Percentiles rank a stretch among this genome's conserved stretches.
These are phyloP conservation scores for Chironomus tentans DNA, from an alignment of 2,888 invertebrate species.

Conservation along the genomic window DNA sequence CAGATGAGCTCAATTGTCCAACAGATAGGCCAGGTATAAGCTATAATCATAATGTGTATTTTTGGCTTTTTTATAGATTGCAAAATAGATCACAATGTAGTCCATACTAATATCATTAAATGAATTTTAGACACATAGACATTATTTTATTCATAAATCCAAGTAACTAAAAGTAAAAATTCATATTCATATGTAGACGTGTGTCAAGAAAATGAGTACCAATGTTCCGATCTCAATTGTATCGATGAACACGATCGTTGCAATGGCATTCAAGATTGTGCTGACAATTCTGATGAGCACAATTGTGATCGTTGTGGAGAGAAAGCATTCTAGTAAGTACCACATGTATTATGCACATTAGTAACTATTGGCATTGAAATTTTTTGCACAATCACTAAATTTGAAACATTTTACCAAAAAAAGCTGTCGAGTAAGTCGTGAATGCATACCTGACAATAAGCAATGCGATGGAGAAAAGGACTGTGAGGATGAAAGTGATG, in stretches of 20 bases:
- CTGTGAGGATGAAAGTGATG: conserved; percentile 47
- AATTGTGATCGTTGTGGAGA: conserved; percentile 43
- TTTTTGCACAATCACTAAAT: background rate
- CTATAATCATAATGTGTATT: background rate
- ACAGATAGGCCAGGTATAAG: background rate
- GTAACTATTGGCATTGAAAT: background rate
- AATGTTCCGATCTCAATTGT: conserved; percentile 54
- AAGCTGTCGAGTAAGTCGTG: conserved; percentile 17
- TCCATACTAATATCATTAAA: background rate
- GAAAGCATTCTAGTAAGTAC: conserved; percentile 19
- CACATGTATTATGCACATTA: background rate
- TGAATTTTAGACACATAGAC: background rate
- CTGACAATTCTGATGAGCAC: conserved; percentile 55
- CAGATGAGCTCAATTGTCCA: conserved; percentile 48
- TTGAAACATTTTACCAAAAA: background rate
- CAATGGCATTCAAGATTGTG: conserved; percentile 44
- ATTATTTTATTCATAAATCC: background rate
- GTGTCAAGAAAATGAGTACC: conserved; percentile 44
- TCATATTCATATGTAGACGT: conserved; percentile 26
- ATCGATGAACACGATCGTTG: conserved; percentile 48
- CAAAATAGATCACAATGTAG: background rate
- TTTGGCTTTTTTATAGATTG: background rate
- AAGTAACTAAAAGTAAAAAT: background rate
- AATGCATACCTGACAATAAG: conserved; percentile 30
- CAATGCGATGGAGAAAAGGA: conserved; percentile 43